A percentile compares a stretch with the other conserved stretches of the same genome.
phyloP scores from a whole-genome alignment of 2,113 vertebrate genomes.

The Scomber japonicus region DNA sequence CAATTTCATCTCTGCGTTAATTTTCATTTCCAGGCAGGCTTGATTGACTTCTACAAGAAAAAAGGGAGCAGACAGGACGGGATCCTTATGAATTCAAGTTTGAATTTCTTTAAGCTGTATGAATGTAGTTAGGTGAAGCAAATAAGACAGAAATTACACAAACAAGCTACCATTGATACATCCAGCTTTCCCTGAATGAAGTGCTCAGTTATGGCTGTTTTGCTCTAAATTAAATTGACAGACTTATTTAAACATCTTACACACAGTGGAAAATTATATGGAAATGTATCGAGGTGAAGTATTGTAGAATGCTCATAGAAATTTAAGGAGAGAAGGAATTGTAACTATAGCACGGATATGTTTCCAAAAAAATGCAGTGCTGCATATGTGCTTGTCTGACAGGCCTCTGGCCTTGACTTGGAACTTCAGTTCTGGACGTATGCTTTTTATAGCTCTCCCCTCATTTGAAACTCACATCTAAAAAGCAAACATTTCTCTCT shows the following conservation, averaged over 20 bases:
- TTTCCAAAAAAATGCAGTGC: conserved; percentile 43
- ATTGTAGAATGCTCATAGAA: background rate
- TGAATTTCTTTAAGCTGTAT: background rate
- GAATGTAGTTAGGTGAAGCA: background rate
- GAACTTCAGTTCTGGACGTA: conserved; percentile 59
- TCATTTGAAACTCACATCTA: conserved; percentile 74
- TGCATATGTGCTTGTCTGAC: conserved; percentile 52
- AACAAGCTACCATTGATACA: background rate
- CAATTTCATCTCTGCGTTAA: conserved; percentile 59
- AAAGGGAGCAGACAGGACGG: background rate
- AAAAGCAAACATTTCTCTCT: conserved; percentile 77
- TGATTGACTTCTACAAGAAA: conserved; percentile 30
- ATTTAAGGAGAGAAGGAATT: conserved; percentile 14
- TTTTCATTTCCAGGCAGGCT: conserved; percentile 49
- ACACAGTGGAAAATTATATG: background rate
- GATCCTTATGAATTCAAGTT: conserved; percentile 21
- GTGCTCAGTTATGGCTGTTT: background rate
- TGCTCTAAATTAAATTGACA: background rate
- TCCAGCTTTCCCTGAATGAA: background rate
- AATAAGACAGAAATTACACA: background rate
- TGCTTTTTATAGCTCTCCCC: conserved; percentile 66
- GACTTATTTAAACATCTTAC: background rate
- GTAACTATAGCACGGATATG: conserved; percentile 12
- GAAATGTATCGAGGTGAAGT: conserved; percentile 10
- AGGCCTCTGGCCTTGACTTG: conserved; percentile 56